Conservation (phyloP, 2,113 vertebrate genomes). For the Benitochromis conjunctus region DNA sequence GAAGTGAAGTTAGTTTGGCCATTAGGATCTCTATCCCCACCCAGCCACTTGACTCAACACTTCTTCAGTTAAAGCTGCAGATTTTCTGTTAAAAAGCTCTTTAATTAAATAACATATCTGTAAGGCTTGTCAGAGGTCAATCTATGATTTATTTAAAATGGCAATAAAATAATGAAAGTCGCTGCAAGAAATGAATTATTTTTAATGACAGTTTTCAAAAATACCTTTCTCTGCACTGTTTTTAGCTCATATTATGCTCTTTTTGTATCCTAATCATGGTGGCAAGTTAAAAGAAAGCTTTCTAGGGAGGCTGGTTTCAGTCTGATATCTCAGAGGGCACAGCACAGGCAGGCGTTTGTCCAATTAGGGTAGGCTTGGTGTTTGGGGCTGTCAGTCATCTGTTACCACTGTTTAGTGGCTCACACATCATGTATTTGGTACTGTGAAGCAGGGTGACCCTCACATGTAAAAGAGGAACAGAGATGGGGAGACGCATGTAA, state of each 20-base stretch:
- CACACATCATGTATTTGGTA: neutral
- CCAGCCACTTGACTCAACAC: neutral
- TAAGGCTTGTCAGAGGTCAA: neutral
- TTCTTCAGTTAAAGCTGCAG: neutral
- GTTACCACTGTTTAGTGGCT: neutral
- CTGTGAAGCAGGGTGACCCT: neutral
- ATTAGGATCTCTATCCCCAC: accelerated
- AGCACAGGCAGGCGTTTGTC: neutral
- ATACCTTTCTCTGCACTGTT: neutral
- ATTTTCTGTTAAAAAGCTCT: neutral
- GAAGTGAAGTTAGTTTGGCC: neutral
- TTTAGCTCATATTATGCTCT: neutral
- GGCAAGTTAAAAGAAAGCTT: neutral
- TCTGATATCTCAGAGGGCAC: accelerated
- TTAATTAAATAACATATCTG: neutral
- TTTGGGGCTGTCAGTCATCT: neutral
- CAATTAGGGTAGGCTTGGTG: neutral
- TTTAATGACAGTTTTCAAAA: neutral
- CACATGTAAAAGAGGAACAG: neutral
- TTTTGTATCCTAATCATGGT: accelerated
- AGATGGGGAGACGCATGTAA: neutral
- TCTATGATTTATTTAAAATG: neutral
- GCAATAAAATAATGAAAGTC: neutral
- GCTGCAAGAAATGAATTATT: neutral
- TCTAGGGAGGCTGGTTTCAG: neutral